A percentile compares a stretch with the other conserved stretches of the same genome.
Evolutionary conservation across 2,888 invertebrate species (phyloP).

Genomic region (Apoda limacodes): DNA sequence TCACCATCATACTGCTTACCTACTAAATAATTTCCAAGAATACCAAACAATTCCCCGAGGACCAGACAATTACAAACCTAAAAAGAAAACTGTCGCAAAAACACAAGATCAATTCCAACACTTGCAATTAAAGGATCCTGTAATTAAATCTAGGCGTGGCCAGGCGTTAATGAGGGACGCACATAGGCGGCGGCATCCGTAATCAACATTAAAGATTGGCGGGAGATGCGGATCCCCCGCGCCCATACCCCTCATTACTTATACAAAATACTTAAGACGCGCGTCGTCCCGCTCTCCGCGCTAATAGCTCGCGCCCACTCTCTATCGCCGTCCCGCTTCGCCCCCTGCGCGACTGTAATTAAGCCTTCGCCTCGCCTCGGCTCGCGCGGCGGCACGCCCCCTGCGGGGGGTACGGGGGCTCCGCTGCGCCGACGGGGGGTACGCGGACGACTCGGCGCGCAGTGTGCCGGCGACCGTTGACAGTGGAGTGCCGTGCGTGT

Average conservation of each 20-base stretch:
- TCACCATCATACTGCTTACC: too few relatives aligned
- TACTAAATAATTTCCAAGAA: too few relatives aligned
- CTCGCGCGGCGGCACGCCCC: constrained; percentile 55
- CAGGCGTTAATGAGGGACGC: constrained; percentile 64
- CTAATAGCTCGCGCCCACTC: constrained; percentile 75
- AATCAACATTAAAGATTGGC: constrained; percentile 71
- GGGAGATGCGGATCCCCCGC: constrained; percentile 61
- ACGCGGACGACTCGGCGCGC: constrained; percentile 48
- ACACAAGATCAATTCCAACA: constrained; percentile 32
- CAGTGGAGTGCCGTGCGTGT: constrained; percentile 54
- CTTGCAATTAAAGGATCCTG: constrained; percentile 51
- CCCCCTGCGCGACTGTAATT: constrained; percentile 64
- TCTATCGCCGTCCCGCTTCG: constrained; percentile 65
- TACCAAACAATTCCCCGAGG: too few relatives aligned
- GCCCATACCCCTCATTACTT: constrained; percentile 69
- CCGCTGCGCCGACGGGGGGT: constrained; percentile 32
- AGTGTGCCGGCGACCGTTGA: constrained; percentile 67
- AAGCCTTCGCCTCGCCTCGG: constrained; percentile 65
- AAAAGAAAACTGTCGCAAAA: constrained; percentile 24
- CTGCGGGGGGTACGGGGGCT: constrained; percentile 28
- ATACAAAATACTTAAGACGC: constrained; percentile 71
- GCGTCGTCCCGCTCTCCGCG: constrained; percentile 73
- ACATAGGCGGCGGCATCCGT: constrained; percentile 60
- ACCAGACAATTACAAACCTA: too few relatives aligned
- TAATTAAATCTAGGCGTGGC: constrained; percentile 68